Base-by-base conservation (phyloP, 2,888 invertebrate species). In the Argyresthia albistria region DNA sequence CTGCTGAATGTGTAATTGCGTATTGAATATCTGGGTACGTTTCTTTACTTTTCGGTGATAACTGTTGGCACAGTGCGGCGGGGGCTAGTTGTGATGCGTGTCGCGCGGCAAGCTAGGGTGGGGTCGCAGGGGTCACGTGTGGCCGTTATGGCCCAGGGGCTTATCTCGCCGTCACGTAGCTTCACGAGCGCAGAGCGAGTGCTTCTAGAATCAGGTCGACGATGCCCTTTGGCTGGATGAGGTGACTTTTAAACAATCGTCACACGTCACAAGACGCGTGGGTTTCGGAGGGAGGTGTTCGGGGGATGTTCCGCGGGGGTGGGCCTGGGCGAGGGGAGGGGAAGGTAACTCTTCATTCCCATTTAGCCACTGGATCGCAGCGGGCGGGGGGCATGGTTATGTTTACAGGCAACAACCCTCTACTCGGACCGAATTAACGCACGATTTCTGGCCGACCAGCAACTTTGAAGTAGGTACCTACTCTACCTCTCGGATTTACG, bases 351-450 rank as follows among this genome's bases (percentile, higher is more conserved):
- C 80, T 82, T 82, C 80, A 80, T 80, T 82, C 79, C 79, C 75
- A 80, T 82, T 82, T 82, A 82, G 81, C 80, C 77, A 81, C 78
- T 80, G 80, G 79, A 82, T 78, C 80, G 81, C 70, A 75, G 73
- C 73, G 80, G 76, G 80, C 73, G 80, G 80, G 76, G 77, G 76
- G 77, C 76, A 77, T 76, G 80, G 82, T 82, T 79, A 80, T 82
- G 80, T 83, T 83, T 83, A 83, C 82, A 74, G 79, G 77, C 76
- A 79, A 75, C 74, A 70, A 66, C 43, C 69, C 72, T 63, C 74
- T 73, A 75, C 75, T 75, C 77, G 73, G 73, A 72, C 78, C 76
- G 76, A 80, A 80, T 81, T 81, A 80, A 81, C 80, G 79, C 80
- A 77, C 79, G 79, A 80, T 79, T 80, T 80, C 80, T 79, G 79